A percentile compares a stretch with the other conserved stretches of the same genome.
phyloP scores from a whole-genome alignment of 2,113 vertebrate genomes.

The Onychorhynchus coronatus region DNA sequence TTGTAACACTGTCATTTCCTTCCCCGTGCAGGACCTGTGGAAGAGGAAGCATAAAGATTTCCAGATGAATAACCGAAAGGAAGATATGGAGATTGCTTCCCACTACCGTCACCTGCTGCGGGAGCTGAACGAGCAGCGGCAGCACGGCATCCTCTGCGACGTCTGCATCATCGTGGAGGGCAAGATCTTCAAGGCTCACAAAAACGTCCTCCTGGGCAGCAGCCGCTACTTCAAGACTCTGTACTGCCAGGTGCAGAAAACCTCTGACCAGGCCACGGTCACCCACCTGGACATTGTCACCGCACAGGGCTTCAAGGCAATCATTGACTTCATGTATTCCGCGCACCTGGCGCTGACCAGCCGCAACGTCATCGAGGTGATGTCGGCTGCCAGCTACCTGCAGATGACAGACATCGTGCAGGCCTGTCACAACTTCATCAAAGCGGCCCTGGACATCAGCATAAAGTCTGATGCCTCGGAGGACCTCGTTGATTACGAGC shows the following conservation, averaged over 20 bases:
- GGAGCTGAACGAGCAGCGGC: slow-evolving; percentile 95
- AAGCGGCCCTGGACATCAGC: slow-evolving; percentile 96
- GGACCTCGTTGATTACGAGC: slow-evolving; percentile 88
- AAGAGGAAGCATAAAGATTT: slow-evolving; percentile 76
- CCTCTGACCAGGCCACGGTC: slow-evolving; percentile 90
- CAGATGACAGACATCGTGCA: slow-evolving; percentile 99
- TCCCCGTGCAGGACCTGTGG: slow-evolving; percentile 76
- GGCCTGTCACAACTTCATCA: slow-evolving; percentile 96
- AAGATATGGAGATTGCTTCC: slow-evolving; percentile 98
- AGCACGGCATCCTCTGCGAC: slow-evolving; percentile 95
- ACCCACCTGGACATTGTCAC: slow-evolving; percentile 98
- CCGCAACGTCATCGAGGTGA: slow-evolving; percentile 97
- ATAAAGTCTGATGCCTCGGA: slow-evolving; percentile 93
- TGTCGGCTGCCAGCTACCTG: slow-evolving; percentile 97
- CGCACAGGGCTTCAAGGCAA: slow-evolving; percentile 95
- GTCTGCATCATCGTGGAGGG: slow-evolving; percentile 95
- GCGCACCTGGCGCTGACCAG: slow-evolving; percentile 95
- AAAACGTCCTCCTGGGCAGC: slow-evolving; percentile 94
- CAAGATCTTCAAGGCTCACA: slow-evolving; percentile 97
- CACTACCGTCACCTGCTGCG: slow-evolving; percentile 96
- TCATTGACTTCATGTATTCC: slow-evolving; percentile 99
- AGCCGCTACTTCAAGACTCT: slow-evolving; percentile 98
- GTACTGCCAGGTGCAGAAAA: slow-evolving; percentile 97
- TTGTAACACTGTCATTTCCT: background rate
- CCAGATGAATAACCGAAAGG: slow-evolving; percentile 96